A percentile compares a stretch with the other conserved stretches of the same genome.
phyloP scores from a whole-genome alignment of 2,888 invertebrate genomes.

The Lasioglossum oenotherae region DNA sequence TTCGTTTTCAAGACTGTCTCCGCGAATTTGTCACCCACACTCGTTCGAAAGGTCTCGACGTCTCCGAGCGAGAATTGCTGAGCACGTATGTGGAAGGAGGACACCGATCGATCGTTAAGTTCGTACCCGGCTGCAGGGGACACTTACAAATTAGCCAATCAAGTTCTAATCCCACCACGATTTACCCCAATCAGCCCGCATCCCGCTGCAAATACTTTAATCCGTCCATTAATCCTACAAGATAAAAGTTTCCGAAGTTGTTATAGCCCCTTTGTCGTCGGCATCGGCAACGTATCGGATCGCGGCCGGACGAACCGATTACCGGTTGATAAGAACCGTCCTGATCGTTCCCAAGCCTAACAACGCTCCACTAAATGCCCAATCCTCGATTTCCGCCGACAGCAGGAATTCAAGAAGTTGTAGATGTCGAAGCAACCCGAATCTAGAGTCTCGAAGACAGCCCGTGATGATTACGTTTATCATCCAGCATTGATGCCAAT shows the following conservation, averaged over 20 bases:
- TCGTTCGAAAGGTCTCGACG: constrained; percentile 27
- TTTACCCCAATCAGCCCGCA: constrained; percentile 82
- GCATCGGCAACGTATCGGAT: constrained; percentile 65
- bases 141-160: constrained; percentile 85
- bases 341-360: constrained; percentile 56
- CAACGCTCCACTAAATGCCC: constrained; percentile 38
- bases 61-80: constrained; percentile 42
- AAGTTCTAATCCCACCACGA: constrained; percentile 83
- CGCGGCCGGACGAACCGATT: constrained; percentile 56
- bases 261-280: constrained; percentile 83
- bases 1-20: constrained; percentile 20
- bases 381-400: constrained; percentile 2
- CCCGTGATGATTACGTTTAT: neutral
- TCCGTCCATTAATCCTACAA: constrained; percentile 84
- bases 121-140: constrained; percentile 79
- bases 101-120: constrained; percentile 81
- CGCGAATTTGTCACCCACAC: neutral
- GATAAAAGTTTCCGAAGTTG: constrained; percentile 83
- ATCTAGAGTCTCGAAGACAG: neutral
- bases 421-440: neutral
- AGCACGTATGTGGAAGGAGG: constrained; percentile 63
- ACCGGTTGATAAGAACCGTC: constrained; percentile 49
- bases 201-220: constrained; percentile 83
- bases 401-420: neutral
- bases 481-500: neutral